Base-by-base conservation (phyloP, 1,140 invertebrate genomes). In the Drosophila sechellia region DNA sequence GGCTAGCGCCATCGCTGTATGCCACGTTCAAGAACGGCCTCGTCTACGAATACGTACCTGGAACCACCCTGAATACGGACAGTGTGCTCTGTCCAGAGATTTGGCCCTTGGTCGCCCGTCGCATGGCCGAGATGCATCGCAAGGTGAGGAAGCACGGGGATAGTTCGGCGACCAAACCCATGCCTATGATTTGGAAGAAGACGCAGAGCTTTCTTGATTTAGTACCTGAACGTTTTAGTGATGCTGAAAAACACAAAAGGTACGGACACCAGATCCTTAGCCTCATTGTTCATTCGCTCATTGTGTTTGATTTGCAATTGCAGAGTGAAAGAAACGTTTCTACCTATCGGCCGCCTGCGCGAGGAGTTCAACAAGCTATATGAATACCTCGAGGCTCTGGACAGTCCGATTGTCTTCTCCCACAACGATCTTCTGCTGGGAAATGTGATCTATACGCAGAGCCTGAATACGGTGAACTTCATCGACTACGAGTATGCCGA, bases 401-500 rank as follows among this genome's bases (percentile, higher is more conserved):
- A 95, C 63, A 97, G 95, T 93, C 96, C 97, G n/a, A 92, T 98
- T 65, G 98, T 99, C 20, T 99, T 99, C 93, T 96, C 96, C 92
- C 99, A 99, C 93, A 99, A 99, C 94, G 99, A 99, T 94, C 94
- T 99, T 59, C 94, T 99, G 72, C 93, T 99, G 64, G 97, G 95
- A 81, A 99, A 99, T 93, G 95, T 99, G 60, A 95, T 99, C 55
- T 96, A 96, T 87, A 95, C 97, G 84, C 92, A 95, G 87, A 93
- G 94, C 63, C 94, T 95, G 83, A 94, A 95, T 77, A 93, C 93
- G 75, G 95, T 99, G 4, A 95, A 95, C 20, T 99, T 99, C 92
- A 99, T 99, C 83, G 99, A 99, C 93, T 99, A 97, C 93, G 99
- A 99, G 93, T 99, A 99, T 93, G 96, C 97, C 6, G 96, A 95